phyloP scores from a whole-genome alignment of 2,797 vertebrate genomes.

The Rallus crepitans region DNA sequence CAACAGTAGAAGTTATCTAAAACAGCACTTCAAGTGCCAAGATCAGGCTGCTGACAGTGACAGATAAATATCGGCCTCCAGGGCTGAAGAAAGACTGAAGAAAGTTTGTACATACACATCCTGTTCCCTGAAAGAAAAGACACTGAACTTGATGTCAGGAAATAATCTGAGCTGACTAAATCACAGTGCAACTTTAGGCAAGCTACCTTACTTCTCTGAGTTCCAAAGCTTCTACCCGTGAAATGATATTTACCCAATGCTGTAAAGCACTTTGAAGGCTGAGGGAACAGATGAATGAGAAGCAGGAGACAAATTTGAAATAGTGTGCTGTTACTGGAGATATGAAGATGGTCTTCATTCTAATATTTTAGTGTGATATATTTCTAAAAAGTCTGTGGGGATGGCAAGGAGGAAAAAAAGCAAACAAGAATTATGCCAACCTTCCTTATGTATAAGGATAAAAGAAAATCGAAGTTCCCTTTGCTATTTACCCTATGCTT shows the following conservation, averaged over 20 bases:
- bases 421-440: neutral
- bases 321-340: neutral
- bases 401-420: neutral
- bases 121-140: neutral
- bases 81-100: neutral
- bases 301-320: neutral
- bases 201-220: neutral
- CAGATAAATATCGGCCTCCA: neutral
- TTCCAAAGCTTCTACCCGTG: neutral
- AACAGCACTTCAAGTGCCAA: neutral
- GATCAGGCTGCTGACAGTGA: neutral
- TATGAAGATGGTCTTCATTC: neutral
- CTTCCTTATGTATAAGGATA: neutral
- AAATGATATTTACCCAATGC: neutral
- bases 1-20: neutral
- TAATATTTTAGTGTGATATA: neutral
- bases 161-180: neutral
- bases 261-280: neutral
- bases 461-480: neutral
- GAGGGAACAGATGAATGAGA: neutral
- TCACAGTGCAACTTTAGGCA: neutral
- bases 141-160: neutral
- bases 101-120: neutral
- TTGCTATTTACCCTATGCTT: neutral
- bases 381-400: neutral